Conservation (phyloP, 2,113 vertebrate species). For the Donacobius atricapilla region DNA sequence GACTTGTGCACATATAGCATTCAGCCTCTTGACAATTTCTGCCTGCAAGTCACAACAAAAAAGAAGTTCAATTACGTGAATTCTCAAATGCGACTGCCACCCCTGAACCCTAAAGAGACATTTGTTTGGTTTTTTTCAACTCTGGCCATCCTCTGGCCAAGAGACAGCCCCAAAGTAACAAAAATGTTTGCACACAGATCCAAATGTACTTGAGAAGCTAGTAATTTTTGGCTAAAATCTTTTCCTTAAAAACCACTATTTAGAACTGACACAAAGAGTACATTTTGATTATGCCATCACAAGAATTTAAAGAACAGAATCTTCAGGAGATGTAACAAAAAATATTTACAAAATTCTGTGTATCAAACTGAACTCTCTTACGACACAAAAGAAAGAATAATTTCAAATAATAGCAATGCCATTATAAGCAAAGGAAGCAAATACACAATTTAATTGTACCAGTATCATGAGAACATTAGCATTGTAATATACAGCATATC, state of each 20-base stretch:
- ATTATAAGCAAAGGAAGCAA: background rate
- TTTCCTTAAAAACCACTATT: constrained; percentile 29
- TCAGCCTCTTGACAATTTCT: constrained; percentile 95
- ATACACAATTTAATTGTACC: background rate
- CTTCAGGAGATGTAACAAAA: background rate
- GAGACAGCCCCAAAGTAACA: background rate
- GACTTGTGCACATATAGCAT: constrained; percentile 97
- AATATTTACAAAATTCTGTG: background rate
- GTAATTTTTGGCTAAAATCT: constrained; percentile 5
- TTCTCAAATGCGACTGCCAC: constrained; percentile 6
- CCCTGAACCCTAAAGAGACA: constrained; percentile 5
- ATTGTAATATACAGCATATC: background rate
- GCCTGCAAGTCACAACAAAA: constrained; percentile 81
- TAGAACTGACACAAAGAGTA: constrained; percentile 10
- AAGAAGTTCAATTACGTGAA: constrained; percentile 48
- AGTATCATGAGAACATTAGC: background rate
- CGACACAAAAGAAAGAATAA: background rate
- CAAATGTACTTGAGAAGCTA: background rate
- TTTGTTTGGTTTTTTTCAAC: background rate
- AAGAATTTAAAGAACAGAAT: background rate
- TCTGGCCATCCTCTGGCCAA: background rate
- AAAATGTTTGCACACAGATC: background rate
- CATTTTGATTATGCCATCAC: background rate
- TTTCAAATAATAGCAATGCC: background rate
- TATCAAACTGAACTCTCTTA: background rate